Evolutionary conservation across 2,797 vertebrate genomes (phyloP).

Genomic region (Selene dorsalis): DNA sequence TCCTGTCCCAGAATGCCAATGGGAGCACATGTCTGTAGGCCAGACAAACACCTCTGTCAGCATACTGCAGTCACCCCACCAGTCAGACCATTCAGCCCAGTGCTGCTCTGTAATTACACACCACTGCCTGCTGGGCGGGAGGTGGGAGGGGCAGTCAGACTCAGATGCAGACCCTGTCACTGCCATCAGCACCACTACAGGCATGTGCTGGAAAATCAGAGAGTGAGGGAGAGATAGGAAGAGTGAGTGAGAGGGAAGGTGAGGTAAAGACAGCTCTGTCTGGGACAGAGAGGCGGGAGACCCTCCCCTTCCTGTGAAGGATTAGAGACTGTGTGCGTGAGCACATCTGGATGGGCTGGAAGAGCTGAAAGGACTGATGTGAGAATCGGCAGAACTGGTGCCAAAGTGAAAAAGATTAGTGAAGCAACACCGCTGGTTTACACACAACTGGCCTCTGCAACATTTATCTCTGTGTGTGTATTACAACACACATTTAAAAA

Average conservation of each 20-base stretch:
- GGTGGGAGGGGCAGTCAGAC: conserved; percentile 30
- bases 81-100: conserved; percentile 55
- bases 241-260: conserved; percentile 68
- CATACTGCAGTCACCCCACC: conserved; percentile 55
- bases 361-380: conserved; percentile 65
- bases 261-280: conserved; percentile 64
- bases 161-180: conserved; percentile 47
- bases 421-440: conserved; percentile 26
- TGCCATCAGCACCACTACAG: conserved; percentile 66
- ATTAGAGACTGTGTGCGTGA: conserved; percentile 75
- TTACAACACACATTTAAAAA: background rate
- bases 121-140: conserved; percentile 50
- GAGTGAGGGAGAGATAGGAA: conserved; percentile 51
- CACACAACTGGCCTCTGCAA: conserved; percentile 31
- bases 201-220: conserved; percentile 64
- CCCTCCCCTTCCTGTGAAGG: conserved; percentile 79
- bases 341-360: conserved; percentile 78
- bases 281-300: conserved; percentile 54
- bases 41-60: conserved; percentile 71
- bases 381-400: conserved; percentile 32
- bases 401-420: conserved; percentile 29
- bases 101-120: conserved; percentile 76
- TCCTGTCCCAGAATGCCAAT: conserved; percentile 47
- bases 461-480: conserved; percentile 8
- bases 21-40: conserved; percentile 50